phyloP scores from a whole-genome alignment of 2,888 invertebrate species.

The Uloborus plumipes region DNA sequence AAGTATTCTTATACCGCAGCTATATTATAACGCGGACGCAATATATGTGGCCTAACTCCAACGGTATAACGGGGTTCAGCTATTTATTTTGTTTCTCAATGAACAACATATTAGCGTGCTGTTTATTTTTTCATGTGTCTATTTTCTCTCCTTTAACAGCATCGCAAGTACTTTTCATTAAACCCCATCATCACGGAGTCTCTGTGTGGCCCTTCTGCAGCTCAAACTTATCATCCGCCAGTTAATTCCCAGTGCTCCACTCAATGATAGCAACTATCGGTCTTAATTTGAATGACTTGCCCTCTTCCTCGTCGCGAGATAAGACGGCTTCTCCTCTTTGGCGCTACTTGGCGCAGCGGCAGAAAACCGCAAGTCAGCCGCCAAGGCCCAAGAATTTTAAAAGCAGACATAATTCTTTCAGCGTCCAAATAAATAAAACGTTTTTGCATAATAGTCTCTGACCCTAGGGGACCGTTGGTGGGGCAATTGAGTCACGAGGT shows the following conservation, averaged over 20 bases:
- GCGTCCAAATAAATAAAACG: slow-evolving; percentile 57
- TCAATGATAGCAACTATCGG: slow-evolving; percentile 41
- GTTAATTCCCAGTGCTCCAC: slow-evolving; percentile 48
- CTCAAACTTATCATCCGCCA: slow-evolving; percentile 3
- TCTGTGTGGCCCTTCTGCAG: too few relatives aligned
- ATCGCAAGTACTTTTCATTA: too few relatives aligned
- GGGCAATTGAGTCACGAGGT: slow-evolving; percentile 41
- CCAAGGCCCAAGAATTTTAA: slow-evolving; percentile 60
- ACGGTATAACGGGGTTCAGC: too few relatives aligned
- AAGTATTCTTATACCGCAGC: too few relatives aligned
- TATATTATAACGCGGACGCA: too few relatives aligned
- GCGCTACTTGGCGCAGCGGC: slow-evolving; percentile 36
- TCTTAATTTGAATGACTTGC: slow-evolving; percentile 53
- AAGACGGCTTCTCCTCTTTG: background rate
- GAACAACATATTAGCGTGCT: too few relatives aligned
- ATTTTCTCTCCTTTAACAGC: too few relatives aligned
- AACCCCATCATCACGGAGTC: too few relatives aligned
- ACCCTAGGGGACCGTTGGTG: slow-evolving; percentile 41
- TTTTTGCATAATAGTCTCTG: slow-evolving; percentile 58
- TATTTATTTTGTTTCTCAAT: too few relatives aligned
- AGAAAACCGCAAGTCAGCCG: slow-evolving; percentile 9
- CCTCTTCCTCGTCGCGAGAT: slow-evolving; percentile 12
- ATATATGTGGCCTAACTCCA: too few relatives aligned
- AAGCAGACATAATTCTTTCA: slow-evolving; percentile 59
- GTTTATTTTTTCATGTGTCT: too few relatives aligned